Conservation (phyloP, 1,140 invertebrate genomes). For the Drosophila chauvacae region DNA sequence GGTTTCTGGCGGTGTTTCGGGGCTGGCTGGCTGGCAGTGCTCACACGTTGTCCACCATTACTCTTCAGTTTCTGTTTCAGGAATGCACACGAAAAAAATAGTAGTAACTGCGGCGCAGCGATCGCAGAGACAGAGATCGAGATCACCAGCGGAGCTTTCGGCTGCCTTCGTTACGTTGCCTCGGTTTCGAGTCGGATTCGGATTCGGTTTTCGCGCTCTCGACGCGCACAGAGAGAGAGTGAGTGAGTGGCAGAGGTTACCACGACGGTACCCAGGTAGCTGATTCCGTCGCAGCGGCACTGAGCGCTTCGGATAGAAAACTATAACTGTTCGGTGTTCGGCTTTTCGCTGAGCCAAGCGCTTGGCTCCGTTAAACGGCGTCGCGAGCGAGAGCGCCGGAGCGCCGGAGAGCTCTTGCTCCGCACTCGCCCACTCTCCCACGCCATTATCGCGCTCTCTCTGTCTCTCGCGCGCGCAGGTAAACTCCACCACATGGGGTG, state of each 20-base stretch:
- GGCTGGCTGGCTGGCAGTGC: slow-evolving; percentile 11
- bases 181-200: slow-evolving; percentile 26
- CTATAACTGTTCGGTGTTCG: slow-evolving; percentile 71
- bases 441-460: slow-evolving; percentile 17
- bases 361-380: slow-evolving; percentile 8
- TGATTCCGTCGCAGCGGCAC: slow-evolving; percentile 75
- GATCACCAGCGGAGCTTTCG: slow-evolving; percentile 53
- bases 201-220: slow-evolving; percentile 40
- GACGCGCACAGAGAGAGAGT: slow-evolving; percentile 24
- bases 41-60: slow-evolving; percentile 75
- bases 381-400: slow-evolving; percentile 17
- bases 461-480: slow-evolving; percentile 40
- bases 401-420: slow-evolving; percentile 2
- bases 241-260: slow-evolving; percentile 22
- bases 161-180: slow-evolving; percentile 24
- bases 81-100: slow-evolving; percentile 70
- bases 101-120: slow-evolving; percentile 30
- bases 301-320: slow-evolving; percentile 82
- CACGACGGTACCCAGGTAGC: slow-evolving; percentile 52
- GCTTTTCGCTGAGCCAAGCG: slow-evolving; percentile 60
- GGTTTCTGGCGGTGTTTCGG: slow-evolving; percentile 7
- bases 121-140: slow-evolving; percentile 16
- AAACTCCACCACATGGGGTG: slow-evolving; percentile 57
- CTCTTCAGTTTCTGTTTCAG: slow-evolving; percentile 65
- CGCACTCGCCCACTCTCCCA: slow-evolving; percentile 6